Conservation (phyloP, 2,888 invertebrate genomes). For the Hydraecia micacea region DNA sequence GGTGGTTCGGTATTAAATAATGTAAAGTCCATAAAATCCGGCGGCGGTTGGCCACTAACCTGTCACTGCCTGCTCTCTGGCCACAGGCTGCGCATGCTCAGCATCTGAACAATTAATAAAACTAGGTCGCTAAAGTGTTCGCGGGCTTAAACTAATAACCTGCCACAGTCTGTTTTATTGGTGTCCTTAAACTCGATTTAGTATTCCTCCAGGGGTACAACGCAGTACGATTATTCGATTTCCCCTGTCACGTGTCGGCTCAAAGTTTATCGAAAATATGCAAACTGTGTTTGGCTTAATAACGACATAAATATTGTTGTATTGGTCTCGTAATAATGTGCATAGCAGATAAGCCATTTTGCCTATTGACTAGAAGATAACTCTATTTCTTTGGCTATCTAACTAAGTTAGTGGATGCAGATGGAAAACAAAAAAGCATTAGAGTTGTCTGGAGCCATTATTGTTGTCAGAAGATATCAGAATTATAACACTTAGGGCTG, state of each 20-base stretch:
- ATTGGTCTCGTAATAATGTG: not conserved
- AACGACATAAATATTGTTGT: constrained; percentile 29
- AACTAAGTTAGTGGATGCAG: not conserved
- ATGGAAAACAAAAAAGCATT: not conserved
- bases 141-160: constrained; percentile 63
- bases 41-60: constrained; percentile 32
- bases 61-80: constrained; percentile 33
- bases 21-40: constrained; percentile 41
- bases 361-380: not conserved
- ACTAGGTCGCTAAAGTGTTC: constrained; percentile 61
- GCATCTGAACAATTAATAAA: constrained; percentile 59
- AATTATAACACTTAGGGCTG: not conserved
- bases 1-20: constrained; percentile 51
- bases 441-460: not conserved
- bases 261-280: constrained; percentile 44
- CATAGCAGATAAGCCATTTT: not conserved
- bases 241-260: constrained; percentile 27
- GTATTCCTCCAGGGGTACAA: constrained; percentile 55
- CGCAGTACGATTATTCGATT: constrained; percentile 47
- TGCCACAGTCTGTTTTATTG: constrained; percentile 57
- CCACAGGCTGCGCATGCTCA: constrained; percentile 54
- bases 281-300: constrained; percentile 34
- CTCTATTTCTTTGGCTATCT: not conserved
- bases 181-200: constrained; percentile 58
- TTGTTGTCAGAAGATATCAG: not conserved